phyloP scores from a whole-genome alignment of 2,888 invertebrate species.

The Hypomecis atomaria region DNA sequence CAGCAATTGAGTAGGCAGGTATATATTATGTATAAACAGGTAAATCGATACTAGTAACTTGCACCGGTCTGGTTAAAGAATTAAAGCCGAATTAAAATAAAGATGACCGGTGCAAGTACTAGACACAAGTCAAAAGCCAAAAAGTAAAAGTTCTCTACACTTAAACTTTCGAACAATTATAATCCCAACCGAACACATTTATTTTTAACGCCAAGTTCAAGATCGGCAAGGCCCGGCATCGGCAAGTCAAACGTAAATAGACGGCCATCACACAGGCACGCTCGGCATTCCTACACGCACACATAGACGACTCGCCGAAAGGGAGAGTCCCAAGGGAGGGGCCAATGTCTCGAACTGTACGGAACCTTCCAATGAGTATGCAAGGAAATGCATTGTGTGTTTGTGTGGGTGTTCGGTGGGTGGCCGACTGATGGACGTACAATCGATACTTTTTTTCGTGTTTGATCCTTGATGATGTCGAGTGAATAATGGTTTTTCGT shows the following conservation, averaged over 20 bases:
- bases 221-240: slow-evolving; percentile 47
- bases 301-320: slow-evolving; percentile 59
- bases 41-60: too few species aligned
- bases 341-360: slow-evolving; percentile 81
- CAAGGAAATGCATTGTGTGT: slow-evolving; percentile 78
- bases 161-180: neutral
- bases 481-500: slow-evolving; percentile 25
- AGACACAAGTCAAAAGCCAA: neutral
- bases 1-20: too few species aligned
- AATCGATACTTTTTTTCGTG: slow-evolving; percentile 53
- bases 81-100: too few species aligned
- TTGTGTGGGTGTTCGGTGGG: slow-evolving; percentile 50
- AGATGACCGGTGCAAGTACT: too few species aligned
- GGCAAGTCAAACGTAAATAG: slow-evolving; percentile 65
- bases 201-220: slow-evolving; percentile 63
- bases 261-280: slow-evolving; percentile 60
- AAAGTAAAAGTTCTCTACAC: neutral
- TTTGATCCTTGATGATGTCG: slow-evolving; percentile 37
- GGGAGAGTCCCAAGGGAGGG: slow-evolving; percentile 83
- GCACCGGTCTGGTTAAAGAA: too few species aligned
- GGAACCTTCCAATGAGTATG: slow-evolving; percentile 77
- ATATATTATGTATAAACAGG: too few species aligned
- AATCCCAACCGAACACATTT: slow-evolving; percentile 32
- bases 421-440: slow-evolving; percentile 60
- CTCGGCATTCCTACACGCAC: slow-evolving; percentile 54